phyloP scores from a whole-genome alignment of 2,113 vertebrate species.

The Phylloscopus trochilus region DNA sequence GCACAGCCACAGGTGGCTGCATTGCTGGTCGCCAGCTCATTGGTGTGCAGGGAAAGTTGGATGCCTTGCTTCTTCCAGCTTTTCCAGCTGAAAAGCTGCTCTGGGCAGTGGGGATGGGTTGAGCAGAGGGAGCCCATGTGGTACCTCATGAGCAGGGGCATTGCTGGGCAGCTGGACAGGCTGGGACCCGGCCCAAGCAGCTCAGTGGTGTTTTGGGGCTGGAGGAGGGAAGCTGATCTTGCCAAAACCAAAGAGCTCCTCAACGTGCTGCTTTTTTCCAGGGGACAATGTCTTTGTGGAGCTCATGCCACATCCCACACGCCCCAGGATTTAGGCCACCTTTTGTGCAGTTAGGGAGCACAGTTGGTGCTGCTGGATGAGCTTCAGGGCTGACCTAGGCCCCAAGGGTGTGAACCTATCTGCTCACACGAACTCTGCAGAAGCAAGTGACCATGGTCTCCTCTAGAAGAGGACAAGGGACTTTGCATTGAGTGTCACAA shows the following conservation, averaged over 20 bases:
- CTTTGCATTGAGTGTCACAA: not conserved
- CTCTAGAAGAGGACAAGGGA: not conserved
- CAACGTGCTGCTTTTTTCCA: not conserved
- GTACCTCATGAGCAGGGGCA: accelerated
- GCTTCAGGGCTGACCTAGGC: not conserved
- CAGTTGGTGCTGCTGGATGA: not conserved
- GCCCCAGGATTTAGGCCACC: not conserved
- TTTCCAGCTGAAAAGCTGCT: not conserved
- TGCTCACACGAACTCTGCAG: not conserved
- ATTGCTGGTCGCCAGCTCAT: accelerated
- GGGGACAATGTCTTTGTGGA: not conserved
- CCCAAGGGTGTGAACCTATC: not conserved
- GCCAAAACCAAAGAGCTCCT: not conserved
- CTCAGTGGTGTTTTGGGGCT: accelerated
- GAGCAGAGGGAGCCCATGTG: accelerated
- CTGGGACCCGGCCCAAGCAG: not conserved
- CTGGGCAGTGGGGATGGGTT: not conserved
- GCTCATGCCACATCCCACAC: accelerated
- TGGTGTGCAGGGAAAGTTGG: not conserved
- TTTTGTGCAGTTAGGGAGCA: not conserved
- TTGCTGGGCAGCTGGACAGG: not conserved
- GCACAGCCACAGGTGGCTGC: not conserved
- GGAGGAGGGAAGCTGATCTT: not conserved
- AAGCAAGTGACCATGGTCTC: accelerated
- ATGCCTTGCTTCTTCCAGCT: not conserved